A percentile compares a stretch with the other conserved stretches of the same genome.
Conservation (phyloP, 2,797 vertebrate genomes). For the Acanthurus tractus region DNA sequence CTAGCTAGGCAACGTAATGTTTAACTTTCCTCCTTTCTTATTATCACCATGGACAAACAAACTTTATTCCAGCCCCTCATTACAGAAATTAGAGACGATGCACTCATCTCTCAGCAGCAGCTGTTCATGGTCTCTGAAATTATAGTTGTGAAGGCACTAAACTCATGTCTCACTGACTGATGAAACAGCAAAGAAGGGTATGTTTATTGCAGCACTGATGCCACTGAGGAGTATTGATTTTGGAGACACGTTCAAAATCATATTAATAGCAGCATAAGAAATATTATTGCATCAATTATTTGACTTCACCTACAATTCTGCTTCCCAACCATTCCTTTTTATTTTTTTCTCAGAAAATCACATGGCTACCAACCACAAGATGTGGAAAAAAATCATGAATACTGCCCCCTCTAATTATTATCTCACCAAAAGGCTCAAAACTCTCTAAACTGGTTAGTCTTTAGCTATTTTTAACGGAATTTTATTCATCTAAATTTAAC, state of each 20-base stretch:
- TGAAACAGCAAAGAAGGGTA: no score
- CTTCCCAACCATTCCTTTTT: no score
- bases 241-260: no score
- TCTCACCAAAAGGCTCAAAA: background rate
- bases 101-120: conserved; percentile 9
- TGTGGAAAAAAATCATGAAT: background rate
- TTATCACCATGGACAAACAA: conserved; percentile 57
- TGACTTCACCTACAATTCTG: no score
- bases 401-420: background rate
- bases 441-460: background rate
- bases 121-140: conserved; percentile 5
- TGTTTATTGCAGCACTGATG: no score
- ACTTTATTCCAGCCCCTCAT: conserved; percentile 36
- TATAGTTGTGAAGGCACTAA: conserved; percentile 8
- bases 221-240: no score
- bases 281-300: no score
- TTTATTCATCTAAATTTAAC: background rate
- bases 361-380: background rate
- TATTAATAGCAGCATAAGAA: no score
- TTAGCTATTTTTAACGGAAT: background rate
- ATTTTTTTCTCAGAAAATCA: no score
- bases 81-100: conserved; percentile 20
- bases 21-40: conserved; percentile 54
- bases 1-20: conserved; percentile 43
- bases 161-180: conserved; percentile 5